phyloP scores from a whole-genome alignment of 35 echinoderm and acorn worm species.

The Holothuria glaberrima region DNA sequence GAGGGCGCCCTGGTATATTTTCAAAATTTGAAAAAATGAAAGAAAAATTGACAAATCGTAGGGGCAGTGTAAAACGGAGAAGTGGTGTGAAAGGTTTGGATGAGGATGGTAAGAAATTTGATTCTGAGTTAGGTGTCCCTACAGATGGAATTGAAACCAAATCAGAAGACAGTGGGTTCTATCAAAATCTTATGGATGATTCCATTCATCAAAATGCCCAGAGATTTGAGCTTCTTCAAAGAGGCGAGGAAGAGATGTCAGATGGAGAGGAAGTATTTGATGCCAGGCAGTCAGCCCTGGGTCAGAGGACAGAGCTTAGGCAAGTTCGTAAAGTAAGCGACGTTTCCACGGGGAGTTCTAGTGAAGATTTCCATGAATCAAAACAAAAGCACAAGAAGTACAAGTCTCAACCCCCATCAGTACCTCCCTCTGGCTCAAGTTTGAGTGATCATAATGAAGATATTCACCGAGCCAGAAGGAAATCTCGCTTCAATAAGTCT shows the following conservation, averaged over 20 bases:
- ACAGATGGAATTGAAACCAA: constrained; percentile 88
- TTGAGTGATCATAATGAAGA: constrained; percentile 54
- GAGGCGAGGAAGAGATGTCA: constrained; percentile 73
- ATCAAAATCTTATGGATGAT: constrained; percentile 72
- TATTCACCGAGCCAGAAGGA: constrained; percentile 23
- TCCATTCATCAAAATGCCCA: constrained; percentile 10
- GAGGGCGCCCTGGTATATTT: constrained; percentile 83
- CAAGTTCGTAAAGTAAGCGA: constrained; percentile 79
- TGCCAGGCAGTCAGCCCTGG: constrained; percentile 18
- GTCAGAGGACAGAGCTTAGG: constrained; percentile 46
- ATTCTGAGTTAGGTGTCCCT: constrained; percentile 53
- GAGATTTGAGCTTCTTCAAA: constrained; percentile 57
- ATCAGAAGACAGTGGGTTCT: constrained; percentile 92
- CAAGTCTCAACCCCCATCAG: neutral
- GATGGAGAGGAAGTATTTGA: constrained; percentile 86
- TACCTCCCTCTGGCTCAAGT: constrained; percentile 40
- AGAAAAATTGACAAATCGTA: constrained; percentile 83
- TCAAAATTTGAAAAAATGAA: constrained; percentile 96
- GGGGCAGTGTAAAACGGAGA: constrained; percentile 80
- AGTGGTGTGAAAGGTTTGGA: constrained; percentile 71
- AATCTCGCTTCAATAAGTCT: constrained; percentile 66
- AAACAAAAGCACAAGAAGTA: constrained; percentile 72
- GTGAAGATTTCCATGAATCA: constrained; percentile 84
- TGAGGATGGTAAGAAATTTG: constrained; percentile 67
- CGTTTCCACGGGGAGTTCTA: constrained; percentile 84